A percentile compares a stretch with the other conserved stretches of the same genome.
phyloP scores from a whole-genome alignment of 2,888 invertebrate species.

The Trissolcus brochymenae region DNA sequence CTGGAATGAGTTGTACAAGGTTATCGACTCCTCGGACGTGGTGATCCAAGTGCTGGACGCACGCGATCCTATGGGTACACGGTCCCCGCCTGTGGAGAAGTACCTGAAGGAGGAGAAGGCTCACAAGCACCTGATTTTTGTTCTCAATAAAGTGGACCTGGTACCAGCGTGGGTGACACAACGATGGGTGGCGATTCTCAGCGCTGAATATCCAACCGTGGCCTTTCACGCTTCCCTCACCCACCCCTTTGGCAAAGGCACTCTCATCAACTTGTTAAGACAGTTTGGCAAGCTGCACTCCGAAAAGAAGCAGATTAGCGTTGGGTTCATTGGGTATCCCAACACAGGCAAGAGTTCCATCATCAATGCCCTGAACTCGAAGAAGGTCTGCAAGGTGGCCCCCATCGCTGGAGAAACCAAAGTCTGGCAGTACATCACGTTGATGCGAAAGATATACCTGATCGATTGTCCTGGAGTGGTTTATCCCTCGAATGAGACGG shows the following conservation, averaged over 20 bases:
- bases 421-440: constrained; percentile 99
- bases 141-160: constrained; percentile 97
- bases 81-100: constrained; percentile 92
- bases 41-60: constrained; percentile 94
- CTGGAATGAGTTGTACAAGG: constrained; percentile 99
- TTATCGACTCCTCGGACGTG: constrained; percentile 98
- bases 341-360: constrained; percentile 99
- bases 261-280: constrained; percentile 94
- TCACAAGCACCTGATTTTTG: constrained; percentile 97
- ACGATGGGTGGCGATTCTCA: constrained; percentile 96
- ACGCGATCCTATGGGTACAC: constrained; percentile 96
- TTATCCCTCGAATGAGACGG: constrained; percentile 96
- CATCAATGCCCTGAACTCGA: constrained; percentile 95
- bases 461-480: constrained; percentile 99
- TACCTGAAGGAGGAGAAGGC: constrained; percentile 95
- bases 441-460: constrained; percentile 97
- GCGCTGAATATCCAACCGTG: constrained; percentile 96
- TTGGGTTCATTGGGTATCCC: constrained; percentile 99
- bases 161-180: constrained; percentile 99
- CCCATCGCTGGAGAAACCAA: constrained; percentile 98
- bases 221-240: constrained; percentile 99
- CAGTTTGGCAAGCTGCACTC: constrained; percentile 96
- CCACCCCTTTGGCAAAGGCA: constrained; percentile 99
- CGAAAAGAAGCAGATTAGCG: constrained; percentile 98
- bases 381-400: constrained; percentile 99